These are phyloP conservation scores for Microctenopoma lineatum DNA, from an alignment of 2,797 vertebrate species.

Conservation along the genomic window DNA sequence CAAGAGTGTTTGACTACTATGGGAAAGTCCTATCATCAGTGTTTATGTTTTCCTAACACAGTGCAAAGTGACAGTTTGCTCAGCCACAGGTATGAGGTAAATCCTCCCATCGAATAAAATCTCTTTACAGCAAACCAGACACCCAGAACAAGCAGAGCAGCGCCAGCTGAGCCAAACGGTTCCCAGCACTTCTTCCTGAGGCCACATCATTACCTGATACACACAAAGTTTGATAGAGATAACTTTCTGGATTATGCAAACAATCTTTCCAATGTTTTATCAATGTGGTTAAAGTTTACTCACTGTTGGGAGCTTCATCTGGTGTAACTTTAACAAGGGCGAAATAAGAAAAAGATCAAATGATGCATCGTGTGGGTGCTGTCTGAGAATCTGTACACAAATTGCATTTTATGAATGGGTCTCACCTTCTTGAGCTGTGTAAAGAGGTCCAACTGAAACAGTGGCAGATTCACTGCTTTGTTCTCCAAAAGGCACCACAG, in stretches of 20 bases:
- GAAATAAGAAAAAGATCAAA: conserved; percentile 19
- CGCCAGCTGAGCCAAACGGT: conserved; percentile 69
- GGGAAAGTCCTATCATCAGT: conserved; percentile 7
- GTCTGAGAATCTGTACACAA: background rate
- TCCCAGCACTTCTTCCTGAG: conserved; percentile 12
- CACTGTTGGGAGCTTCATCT: conserved; percentile 51
- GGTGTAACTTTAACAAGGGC: conserved; percentile 24
- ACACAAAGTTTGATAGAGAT: conserved; percentile 14
- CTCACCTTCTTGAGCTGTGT: conserved; percentile 59
- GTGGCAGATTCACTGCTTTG: conserved; percentile 69
- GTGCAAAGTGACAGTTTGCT: conserved; percentile 20
- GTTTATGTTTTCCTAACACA: background rate
- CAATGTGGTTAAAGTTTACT: conserved; percentile 42
- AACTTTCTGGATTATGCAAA: background rate
- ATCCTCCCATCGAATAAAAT: conserved; percentile 53
- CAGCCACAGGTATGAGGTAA: conserved; percentile 49
- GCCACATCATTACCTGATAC: conserved; percentile 45
- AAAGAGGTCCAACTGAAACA: conserved; percentile 79
- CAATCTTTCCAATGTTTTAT: background rate
- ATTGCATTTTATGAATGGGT: background rate
- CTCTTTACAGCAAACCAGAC: conserved; percentile 80
- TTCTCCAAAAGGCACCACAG: conserved; percentile 65
- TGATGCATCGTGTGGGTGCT: background rate
- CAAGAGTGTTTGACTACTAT: background rate
- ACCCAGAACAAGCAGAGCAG: conserved; percentile 67